phyloP scores from a whole-genome alignment of 2,797 vertebrate species.

The Pangasius larnaudii region DNA sequence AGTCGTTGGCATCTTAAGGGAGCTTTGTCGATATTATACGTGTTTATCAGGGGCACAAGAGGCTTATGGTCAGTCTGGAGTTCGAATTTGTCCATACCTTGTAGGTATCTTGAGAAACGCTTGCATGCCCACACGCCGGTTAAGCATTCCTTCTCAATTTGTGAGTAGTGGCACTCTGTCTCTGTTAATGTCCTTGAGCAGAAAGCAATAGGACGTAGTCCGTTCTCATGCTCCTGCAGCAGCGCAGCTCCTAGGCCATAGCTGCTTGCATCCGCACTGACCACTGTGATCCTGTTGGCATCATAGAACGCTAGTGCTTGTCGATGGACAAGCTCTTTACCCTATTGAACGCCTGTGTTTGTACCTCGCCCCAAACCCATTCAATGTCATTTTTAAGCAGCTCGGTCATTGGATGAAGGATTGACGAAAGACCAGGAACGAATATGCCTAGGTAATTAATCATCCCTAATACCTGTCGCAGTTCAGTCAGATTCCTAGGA shows the following conservation, averaged over 20 bases:
- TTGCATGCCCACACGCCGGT: too few relatives aligned
- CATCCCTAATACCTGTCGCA: conserved; percentile 21
- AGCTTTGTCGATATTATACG: not conserved
- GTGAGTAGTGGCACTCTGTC: too few relatives aligned
- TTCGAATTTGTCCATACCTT: too few relatives aligned
- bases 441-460: conserved; percentile 19
- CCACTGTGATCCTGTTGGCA: not conserved
- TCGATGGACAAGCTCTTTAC: not conserved
- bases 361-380: conserved; percentile 4
- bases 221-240: not conserved
- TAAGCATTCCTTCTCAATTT: too few relatives aligned
- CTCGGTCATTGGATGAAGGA: conserved; percentile 30
- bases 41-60: too few relatives aligned
- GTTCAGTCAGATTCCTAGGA: conserved; percentile 23
- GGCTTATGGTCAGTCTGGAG: too few relatives aligned
- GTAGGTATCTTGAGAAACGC: too few relatives aligned
- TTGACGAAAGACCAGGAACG: not conserved
- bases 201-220: too few relatives aligned
- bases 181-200: too few relatives aligned
- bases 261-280: not conserved
- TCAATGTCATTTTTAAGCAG: conserved; percentile 16
- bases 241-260: not conserved
- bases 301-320: not conserved
- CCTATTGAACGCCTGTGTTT: conserved; percentile 17
- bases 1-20: too few relatives aligned